Base-by-base conservation (phyloP, 1,140 invertebrate genomes). In the Agraylea sexmaculata region DNA sequence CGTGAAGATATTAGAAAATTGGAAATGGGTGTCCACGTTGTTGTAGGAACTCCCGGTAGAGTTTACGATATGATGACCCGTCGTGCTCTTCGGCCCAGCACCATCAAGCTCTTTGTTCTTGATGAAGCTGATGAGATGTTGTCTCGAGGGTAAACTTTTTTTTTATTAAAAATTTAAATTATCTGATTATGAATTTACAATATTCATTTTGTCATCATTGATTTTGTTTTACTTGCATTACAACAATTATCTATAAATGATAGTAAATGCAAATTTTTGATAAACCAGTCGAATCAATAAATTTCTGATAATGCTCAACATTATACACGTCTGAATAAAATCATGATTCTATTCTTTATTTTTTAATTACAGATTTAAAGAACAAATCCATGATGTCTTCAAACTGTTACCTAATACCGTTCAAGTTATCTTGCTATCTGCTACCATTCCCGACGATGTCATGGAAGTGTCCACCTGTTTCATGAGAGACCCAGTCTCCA, bases 121-220 rank as follows among this genome's bases (percentile, higher is more conserved):
- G 96, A 99, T 68, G 96, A 99, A 71, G 95, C 96, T 53, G 96
- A 99, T 69, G 96, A 99, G 71, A 99, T 99, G 94, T 82, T 99
- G 59, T 97, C 93, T 18, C 75, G 93, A 66, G 95, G 96, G 65
- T 68, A 40, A 29, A 43, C 15, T 7, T n/a, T n/a, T n/a, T n/a
- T n/a, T n/a, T n/a, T n/a, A n/a, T n/a, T n/a, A n/a, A n/a, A n/a
- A n/a, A n/a, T n/a, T n/a, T n/a, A n/a, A n/a, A n/a, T n/a, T 8
- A 25, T 48, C 23, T 7, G n/a, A 25, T 25, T 7, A 12, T 25
- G n/a, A 25, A 12, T 25, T 25, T 25, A 7, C 7, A 7, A 25
- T 25, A 8, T 25, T 25, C 23, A 25, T 7, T 25, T 25, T 25
- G 23, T 25, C 7, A 25, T 25, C 23, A 25, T 25, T 12, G n/a